Evolutionary conservation across 1,140 invertebrate genomes (phyloP), one percentile per base, ranked within the genome.

Genomic region (Listronotus oregonensis): DNA sequence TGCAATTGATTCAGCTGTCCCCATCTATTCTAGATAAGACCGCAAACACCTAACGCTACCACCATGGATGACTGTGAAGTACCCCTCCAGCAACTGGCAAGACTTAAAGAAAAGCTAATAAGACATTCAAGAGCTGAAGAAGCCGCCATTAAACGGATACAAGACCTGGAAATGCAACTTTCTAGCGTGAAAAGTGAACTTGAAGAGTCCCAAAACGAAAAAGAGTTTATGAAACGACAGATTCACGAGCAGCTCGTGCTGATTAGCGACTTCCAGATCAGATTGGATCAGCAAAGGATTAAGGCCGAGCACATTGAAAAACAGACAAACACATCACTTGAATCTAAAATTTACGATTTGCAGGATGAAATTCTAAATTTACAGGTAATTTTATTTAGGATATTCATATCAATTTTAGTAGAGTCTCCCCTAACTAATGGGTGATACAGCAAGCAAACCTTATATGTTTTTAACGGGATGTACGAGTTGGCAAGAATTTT

Each of bases 191-290:
- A 83, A 65, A 82, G 82, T 62, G 81, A 85, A 47, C 85, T 88
- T 46, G 88, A 91, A 82, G 91, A 94, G 78, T 79, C 93, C 40
- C 85, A 88, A 68, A 86, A 87, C 42, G 91, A 94, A 71, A 87
- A 90, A 17, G 90, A 92, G 70, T 86, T 89, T 31, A 79, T 94
- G 46, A 91, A 94, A 75, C 85, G 89, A 66, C 88, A 88, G 43
- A 86, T 91, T 66, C 89, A 90, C 21, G 89, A 93, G 73, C 90
- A 93, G 75, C 82, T 92, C 57, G 85, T 90, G 57, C 85, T 90
- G 73, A 89, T 94, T 57, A 91, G 91, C 43, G 85, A 87, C 1
- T 82, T 94, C 67, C 87, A 90, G 64, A 88, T 89, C 58, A 84
- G 91, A 14, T 80, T 94, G 34, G 90, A 93, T 75, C 88, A 90